Percentiles rank a stretch among this genome's conserved stretches.
phyloP scores from a whole-genome alignment of 2,113 vertebrate genomes.

The Micromys minutus region DNA sequence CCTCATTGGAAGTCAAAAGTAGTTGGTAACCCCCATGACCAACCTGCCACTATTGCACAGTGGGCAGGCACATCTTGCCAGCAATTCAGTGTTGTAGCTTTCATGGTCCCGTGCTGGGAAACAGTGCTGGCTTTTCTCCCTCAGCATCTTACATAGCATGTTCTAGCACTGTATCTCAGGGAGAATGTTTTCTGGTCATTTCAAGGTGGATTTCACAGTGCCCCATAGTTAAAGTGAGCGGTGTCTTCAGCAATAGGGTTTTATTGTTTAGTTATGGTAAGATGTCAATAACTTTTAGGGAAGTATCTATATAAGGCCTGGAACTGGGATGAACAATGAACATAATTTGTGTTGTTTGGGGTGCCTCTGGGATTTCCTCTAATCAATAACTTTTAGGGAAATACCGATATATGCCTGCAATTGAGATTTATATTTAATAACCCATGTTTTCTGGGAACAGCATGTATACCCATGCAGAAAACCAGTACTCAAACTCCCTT shows the following conservation, averaged over 20 bases:
- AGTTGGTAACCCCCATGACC: too few species aligned
- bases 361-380: neutral
- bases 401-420: too few species aligned
- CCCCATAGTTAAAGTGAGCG: neutral
- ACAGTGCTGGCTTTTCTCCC: too few species aligned
- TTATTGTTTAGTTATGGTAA: neutral
- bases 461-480: neutral
- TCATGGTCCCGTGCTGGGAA: neutral
- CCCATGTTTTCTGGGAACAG: neutral
- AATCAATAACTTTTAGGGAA: neutral
- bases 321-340: neutral
- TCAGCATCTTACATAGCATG: neutral
- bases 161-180: neutral
- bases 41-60: neutral
- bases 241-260: neutral
- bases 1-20: neutral
- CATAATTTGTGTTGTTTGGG: neutral
- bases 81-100: neutral
- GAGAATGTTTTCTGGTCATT: neutral
- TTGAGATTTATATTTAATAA: neutral
- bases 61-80: neutral
- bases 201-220: neutral
- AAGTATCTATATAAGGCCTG: too few species aligned
- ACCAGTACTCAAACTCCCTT: neutral
- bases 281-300: neutral